A percentile compares a stretch with the other conserved stretches of the same genome.
phyloP scores from a whole-genome alignment of 2,113 vertebrate species.

The Isurus oxyrinchus region DNA sequence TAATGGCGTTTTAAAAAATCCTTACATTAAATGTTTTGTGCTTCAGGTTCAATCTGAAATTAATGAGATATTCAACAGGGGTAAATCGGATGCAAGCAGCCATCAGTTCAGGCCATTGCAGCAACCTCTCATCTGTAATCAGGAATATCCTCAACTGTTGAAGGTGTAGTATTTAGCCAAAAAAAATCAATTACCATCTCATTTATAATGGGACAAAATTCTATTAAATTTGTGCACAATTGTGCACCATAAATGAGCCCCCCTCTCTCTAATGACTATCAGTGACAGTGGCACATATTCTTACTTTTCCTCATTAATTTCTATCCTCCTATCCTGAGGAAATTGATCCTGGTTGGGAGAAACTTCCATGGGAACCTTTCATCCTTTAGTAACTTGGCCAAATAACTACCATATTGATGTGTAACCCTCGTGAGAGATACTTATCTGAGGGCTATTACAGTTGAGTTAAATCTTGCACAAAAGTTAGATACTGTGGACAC shows the following conservation, averaged over 20 bases:
- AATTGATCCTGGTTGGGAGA: not conserved
- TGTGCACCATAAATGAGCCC: not conserved
- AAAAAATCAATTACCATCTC: not conserved
- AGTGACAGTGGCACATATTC: not conserved
- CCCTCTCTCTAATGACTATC: not conserved
- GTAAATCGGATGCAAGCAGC: slow-evolving; percentile 48
- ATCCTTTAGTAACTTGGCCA: not conserved
- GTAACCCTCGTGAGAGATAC: not conserved
- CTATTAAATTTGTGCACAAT: not conserved
- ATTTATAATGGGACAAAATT: not conserved
- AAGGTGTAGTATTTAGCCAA: slow-evolving; percentile 4
- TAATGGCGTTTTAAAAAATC: not conserved
- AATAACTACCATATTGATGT: not conserved
- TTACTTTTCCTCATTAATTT: not conserved
- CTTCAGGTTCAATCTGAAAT: slow-evolving; percentile 57
- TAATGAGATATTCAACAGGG: slow-evolving; percentile 51
- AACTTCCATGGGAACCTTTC: not conserved
- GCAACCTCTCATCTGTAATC: slow-evolving; percentile 39
- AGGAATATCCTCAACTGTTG: not conserved
- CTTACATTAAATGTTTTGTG: slow-evolving; percentile 37
- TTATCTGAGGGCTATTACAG: not conserved
- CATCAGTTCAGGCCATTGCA: slow-evolving; percentile 43
- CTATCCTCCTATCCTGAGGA: not conserved
- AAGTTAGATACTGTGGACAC: too few species aligned
- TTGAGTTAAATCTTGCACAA: not conserved